Evolutionary conservation across 2,113 vertebrate species (phyloP).

Genomic region (Dinomys branickii): DNA sequence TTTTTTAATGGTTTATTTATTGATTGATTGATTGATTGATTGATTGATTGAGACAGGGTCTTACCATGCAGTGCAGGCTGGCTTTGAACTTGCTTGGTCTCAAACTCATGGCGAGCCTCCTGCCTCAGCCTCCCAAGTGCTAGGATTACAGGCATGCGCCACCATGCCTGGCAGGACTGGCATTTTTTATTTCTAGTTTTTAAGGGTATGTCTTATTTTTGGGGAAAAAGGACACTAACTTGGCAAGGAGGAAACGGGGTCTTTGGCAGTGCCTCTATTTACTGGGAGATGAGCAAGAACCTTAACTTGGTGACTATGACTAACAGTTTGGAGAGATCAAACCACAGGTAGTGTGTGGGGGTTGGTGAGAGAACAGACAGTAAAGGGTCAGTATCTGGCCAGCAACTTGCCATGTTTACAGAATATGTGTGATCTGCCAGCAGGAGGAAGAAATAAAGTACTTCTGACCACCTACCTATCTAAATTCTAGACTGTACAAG

Average conservation of each 20-base stretch:
- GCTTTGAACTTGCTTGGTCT: neutral
- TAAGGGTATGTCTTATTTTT: neutral
- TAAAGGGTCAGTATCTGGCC: neutral
- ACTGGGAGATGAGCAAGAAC: neutral
- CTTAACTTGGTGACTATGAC: neutral
- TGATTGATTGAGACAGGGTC: neutral
- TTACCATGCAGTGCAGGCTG: neutral
- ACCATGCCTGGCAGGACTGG: neutral
- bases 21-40: neutral
- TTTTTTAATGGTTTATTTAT: too few species aligned
- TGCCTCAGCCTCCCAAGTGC: neutral
- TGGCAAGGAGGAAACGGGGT: neutral
- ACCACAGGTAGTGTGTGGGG: too few species aligned
- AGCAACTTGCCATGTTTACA: neutral
- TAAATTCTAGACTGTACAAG: neutral
- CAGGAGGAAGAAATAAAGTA: neutral
- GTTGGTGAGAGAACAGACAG: neutral
- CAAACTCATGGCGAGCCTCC: neutral
- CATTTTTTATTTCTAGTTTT: neutral
- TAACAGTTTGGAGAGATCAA: neutral
- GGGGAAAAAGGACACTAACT: neutral
- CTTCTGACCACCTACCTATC: neutral
- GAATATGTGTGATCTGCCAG: neutral
- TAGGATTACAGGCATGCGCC: neutral
- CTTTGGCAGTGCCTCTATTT: neutral